Percentiles rank a stretch among this genome's conserved stretches.
phyloP scores from a whole-genome alignment of 2,888 invertebrate genomes.

The Xanthostigma xanthostigma region DNA sequence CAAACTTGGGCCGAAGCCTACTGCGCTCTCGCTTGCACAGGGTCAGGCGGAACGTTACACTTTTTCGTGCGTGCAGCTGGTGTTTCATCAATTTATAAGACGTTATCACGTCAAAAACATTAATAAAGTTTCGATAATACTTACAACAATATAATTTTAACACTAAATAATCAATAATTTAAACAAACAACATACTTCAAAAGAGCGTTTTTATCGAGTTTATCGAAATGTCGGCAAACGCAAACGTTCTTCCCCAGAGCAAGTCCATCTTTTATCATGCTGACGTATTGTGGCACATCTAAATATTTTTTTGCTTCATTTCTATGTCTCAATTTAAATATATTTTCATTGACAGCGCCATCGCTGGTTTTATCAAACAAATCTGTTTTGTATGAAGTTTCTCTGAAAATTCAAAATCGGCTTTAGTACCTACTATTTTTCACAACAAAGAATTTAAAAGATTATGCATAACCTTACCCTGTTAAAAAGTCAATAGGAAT shows the following conservation, averaged over 20 bases:
- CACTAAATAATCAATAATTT: neutral
- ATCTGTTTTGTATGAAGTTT: conserved; percentile 44
- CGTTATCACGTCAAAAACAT: no score
- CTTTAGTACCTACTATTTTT: neutral
- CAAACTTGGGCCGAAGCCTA: no score
- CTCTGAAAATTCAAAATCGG: conserved; percentile 25
- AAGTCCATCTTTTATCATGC: conserved; percentile 74
- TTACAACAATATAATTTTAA: no score
- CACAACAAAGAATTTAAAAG: neutral
- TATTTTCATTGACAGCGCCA: conserved; percentile 21
- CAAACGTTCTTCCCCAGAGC: conserved; percentile 91
- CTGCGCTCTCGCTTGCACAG: no score
- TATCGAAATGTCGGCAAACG: conserved; percentile 80
- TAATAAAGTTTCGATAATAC: no score
- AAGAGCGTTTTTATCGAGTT: conserved; percentile 63
- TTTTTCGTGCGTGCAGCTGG: no score
- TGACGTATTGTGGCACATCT: conserved; percentile 55
- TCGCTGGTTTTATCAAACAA: conserved; percentile 34
- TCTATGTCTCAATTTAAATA: conserved; percentile 38
- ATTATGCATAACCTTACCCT: conserved; percentile 31
- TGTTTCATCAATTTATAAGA: no score
- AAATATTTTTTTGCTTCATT: conserved; percentile 29
- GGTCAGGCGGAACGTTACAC: no score
- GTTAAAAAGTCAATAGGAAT: conserved; percentile 64
- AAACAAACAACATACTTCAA: conserved; percentile 37